These are phyloP conservation scores for Synanceia verrucosa DNA, from an alignment of 2,797 vertebrate species.

Conservation along the genomic window DNA sequence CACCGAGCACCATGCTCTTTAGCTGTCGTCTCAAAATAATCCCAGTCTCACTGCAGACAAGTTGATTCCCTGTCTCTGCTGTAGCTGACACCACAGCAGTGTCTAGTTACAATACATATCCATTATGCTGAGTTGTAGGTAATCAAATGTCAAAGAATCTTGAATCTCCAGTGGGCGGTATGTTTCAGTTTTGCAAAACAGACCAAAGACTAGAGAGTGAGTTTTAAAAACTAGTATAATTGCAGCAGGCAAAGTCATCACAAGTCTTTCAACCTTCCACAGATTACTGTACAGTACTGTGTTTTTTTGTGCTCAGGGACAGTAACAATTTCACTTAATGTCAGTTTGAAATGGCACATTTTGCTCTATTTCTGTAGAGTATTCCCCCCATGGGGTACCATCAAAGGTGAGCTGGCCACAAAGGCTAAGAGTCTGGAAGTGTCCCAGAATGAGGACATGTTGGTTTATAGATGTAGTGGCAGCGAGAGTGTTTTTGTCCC, in stretches of 20 bases:
- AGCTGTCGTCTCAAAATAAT: conserved; percentile 77
- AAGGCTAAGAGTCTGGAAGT: conserved; percentile 46
- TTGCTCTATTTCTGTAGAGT: conserved; percentile 4
- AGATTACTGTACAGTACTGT: not conserved
- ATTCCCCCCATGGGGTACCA: not conserved
- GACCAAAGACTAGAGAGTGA: not conserved
- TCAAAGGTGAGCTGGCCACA: conserved; percentile 38
- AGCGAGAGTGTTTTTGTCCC: conserved; percentile 38
- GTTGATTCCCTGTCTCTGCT: conserved; percentile 32
- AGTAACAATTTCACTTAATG: conserved; percentile 2
- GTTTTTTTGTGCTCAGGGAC: not conserved
- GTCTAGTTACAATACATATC: conserved; percentile 31
- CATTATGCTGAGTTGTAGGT: conserved; percentile 11
- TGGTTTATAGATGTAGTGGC: conserved; percentile 19
- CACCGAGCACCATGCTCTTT: conserved; percentile 62
- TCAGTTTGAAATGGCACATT: conserved; percentile 22
- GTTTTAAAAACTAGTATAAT: conserved; percentile 13
- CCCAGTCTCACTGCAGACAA: conserved; percentile 44
- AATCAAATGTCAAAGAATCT: conserved; percentile 21
- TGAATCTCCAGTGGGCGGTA: not conserved
- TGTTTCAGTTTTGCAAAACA: not conserved
- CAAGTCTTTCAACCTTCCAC: conserved; percentile 12
- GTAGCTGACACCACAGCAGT: not conserved
- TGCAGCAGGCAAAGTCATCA: conserved; percentile 7
- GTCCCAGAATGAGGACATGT: conserved; percentile 7